A percentile compares a stretch with the other conserved stretches of the same genome.
phyloP scores from a whole-genome alignment of 92 coral and sea anemone species.

The Nematostella vectensis region DNA sequence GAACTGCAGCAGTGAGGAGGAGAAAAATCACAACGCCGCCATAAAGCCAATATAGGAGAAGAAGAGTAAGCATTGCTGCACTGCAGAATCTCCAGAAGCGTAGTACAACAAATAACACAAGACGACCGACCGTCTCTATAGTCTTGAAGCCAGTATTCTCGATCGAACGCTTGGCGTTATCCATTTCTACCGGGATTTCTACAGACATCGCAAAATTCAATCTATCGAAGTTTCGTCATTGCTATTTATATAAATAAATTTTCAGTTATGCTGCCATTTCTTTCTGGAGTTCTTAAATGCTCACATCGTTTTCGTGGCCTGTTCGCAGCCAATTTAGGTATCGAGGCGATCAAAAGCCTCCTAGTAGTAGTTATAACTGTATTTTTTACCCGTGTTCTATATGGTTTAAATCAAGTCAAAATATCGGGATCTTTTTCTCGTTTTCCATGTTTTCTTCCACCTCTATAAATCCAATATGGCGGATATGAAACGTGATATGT shows the following conservation, averaged over 20 bases:
- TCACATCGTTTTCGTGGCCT: no score
- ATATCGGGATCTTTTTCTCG: no score
- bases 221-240: background rate
- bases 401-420: no score
- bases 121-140: constrained; percentile 75
- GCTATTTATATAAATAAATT: background rate
- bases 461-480: background rate
- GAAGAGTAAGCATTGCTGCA: constrained; percentile 83
- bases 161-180: constrained; percentile 47
- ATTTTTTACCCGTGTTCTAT: no score
- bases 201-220: constrained; percentile 28
- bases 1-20: constrained; percentile 79
- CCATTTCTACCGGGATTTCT: constrained; percentile 38
- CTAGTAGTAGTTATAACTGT: no score
- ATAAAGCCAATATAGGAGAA: constrained; percentile 86
- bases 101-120: constrained; percentile 67
- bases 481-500: background rate
- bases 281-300: no score
- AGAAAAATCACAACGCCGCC: constrained; percentile 95
- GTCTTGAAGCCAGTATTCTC: constrained; percentile 89
- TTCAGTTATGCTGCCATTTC: no score
- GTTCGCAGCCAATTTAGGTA: no score
- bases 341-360: no score
- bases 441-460: no score
- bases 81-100: constrained; percentile 95